Percentiles rank a stretch among this genome's conserved stretches.
These are phyloP conservation scores for Siniperca scherzeri DNA, from an alignment of 2,797 vertebrate species.

Conservation along the genomic window DNA sequence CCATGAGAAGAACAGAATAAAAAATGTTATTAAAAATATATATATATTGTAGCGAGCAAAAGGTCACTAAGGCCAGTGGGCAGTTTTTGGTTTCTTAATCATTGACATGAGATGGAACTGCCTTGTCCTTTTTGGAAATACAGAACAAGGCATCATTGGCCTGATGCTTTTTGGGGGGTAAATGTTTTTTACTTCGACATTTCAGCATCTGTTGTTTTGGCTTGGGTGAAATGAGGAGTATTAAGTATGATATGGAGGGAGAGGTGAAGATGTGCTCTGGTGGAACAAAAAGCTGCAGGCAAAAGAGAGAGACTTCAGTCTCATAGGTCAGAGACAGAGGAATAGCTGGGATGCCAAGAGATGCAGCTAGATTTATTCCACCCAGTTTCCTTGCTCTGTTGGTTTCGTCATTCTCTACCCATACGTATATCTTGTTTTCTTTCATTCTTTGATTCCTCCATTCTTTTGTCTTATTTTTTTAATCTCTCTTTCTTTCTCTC, in stretches of 20 bases:
- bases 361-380: slow-evolving; percentile 47
- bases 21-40: too few species aligned
- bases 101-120: too few species aligned
- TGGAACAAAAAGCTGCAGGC: slow-evolving; percentile 66
- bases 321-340: slow-evolving; percentile 58
- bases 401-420: slow-evolving; percentile 33
- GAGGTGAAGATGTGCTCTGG: slow-evolving; percentile 63
- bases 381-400: slow-evolving; percentile 25
- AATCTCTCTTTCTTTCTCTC: slow-evolving; percentile 12
- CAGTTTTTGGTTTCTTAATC: too few species aligned
- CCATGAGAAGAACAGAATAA: too few species aligned
- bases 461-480: slow-evolving; percentile 16
- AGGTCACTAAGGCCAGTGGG: too few species aligned
- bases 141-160: too few species aligned
- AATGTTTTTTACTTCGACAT: slow-evolving; percentile 41
- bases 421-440: slow-evolving; percentile 6
- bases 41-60: too few species aligned
- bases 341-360: slow-evolving; percentile 60
- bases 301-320: slow-evolving; percentile 25
- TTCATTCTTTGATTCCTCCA: slow-evolving; percentile 15
- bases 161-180: too few species aligned
- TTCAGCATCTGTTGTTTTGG: slow-evolving; percentile 75
- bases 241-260: slow-evolving; percentile 61
- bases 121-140: too few species aligned
- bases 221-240: slow-evolving; percentile 64